Base-by-base conservation (phyloP, 1,140 invertebrate species). In the Zaprionus taronus region DNA sequence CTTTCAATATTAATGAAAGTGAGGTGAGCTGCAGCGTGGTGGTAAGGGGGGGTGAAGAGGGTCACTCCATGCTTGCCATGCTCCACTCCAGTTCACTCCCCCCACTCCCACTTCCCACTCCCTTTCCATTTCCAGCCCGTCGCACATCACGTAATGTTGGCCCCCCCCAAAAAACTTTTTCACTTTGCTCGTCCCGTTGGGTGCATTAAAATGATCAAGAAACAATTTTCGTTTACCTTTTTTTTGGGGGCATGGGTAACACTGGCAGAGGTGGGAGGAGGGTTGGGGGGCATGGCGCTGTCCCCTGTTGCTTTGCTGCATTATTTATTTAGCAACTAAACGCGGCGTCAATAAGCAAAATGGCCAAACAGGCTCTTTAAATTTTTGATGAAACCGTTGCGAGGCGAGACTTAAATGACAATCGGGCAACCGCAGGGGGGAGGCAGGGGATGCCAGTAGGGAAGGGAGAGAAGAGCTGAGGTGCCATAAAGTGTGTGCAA, bases 161-260 rank as follows among this genome's bases (percentile, higher is more conserved):
- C n/a, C 20, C 20, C 28, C 66, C 51, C 57, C 24, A 6, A 55
- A 49, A 86, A 87, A 87, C 68, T 87, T 87, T 84, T 84, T 84
- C 82, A 81, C 82, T 80, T 85, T 81, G 63, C 28, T 7, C 22
- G 66, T 74, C 85, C 85, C 82, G 81, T 85, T 90, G 85, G 85
- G 85, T 80, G 89, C 81, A 91, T 82, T 86, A 86, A 91, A 90
- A 86, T 91, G 82, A 91, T 91, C 90, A 91, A 91, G 82, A 91
- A 91, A 91, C 90, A 90, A 91, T 91, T 89, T 91, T 90, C 91
- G 80, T 80, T 91, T 90, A 91, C 87, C 83, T 91, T 70, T 71
- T 77, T n/a, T 65, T 57, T 38, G 51, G 69, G 61, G 22, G 38
- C 31, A 68, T 49, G 56, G 56, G 69, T 28, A 34, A 7, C 20